Evolutionary conservation across 2,888 invertebrate species (phyloP), one percentile per base, ranked within the genome.

Genomic region (Tetheella fluctuosa): DNA sequence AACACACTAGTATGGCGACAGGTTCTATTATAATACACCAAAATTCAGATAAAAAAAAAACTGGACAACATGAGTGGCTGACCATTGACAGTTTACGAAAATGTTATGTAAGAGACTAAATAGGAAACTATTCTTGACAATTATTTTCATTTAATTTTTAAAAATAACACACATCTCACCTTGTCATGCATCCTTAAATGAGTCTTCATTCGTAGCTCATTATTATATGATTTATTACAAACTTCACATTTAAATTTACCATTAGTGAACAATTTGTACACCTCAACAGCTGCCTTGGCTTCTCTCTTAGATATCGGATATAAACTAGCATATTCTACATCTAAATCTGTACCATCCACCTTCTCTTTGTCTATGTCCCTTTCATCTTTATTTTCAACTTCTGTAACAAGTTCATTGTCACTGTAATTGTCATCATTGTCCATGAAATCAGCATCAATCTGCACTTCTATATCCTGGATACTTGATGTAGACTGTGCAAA

Each of bases 161-260:
- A n/a, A n/a, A n/a, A n/a, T n/a, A n/a, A 20, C 42, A 48, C 25
- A 62, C 37, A 23, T 60, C 69, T 77, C 73, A 90, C 92, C 83
- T 80, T 84, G 70, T 90, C 88, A 84, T 92, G 92, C 88, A 90
- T 90, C 23, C 90, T 77, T 67, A 77, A 76, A 73, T 92, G 92
- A 23, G 76, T 59, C 17, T 77, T 81, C 57, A 86, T 69, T 15
- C 84, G 75, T 25, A 79, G 78, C 25, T 86, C 84, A 74, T 73
- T 85, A 54, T 73, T 71, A 69, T 83, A 89, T 6, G 77, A 65
- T 54, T 85, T 88, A n/a, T 77, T 76, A 64, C 92, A 92, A 25
- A 81, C 64, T 13, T 74, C 60, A 72, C 92, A 92, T 15, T 71
- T 70, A 62, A 75, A 77, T 58, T 80, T 82, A 5, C 91, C 91